Evolutionary conservation across 2,888 invertebrate species (phyloP), one percentile per base, ranked within the genome.

Genomic region (Priocnemis perturbator): DNA sequence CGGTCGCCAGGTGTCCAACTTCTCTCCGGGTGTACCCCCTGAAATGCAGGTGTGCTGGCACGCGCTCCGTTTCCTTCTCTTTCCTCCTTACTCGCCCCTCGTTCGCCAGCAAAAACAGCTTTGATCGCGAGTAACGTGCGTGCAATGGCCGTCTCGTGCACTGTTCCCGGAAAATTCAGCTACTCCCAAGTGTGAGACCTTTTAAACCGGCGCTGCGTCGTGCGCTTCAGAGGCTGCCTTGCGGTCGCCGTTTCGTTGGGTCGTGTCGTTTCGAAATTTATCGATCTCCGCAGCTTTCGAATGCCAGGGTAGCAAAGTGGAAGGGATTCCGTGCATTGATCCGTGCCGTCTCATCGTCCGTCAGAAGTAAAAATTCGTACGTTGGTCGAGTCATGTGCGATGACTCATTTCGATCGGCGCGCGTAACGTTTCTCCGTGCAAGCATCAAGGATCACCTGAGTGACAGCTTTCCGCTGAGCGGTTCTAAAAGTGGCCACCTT

Each of bases 31-130:
- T 61, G 62, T 71, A 70, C 74, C 72, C 78, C 60, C 64, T 45
- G 75, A 76, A 67, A 66, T 60, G 82, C 82, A 83, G 82, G 82
- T 83, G 82, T 83, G 79, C 81, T 14, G 47, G 83, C 82, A 83
- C 83, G 82, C 81, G 83, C 76, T 73, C 77, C 59, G 44, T 60
- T 71, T 58, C 64, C 59, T 64, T 52, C 50, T 47, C 58, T 37
- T 26, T 52, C 37, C 17, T 11, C 62, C n/a, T 45, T 30, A 55
- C 45, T 64, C 63, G 60, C 52, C 50, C 60, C 61, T 65, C 37
- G 11, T 60, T 52, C 60, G 47, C 30, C 60, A 37, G 55, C 19
- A 30, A 45, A 15, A 17, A n/a, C 17, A 7, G n/a, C 17, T 26
- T 30, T 15, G 63, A 60, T 58, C 66, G 60, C 21, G 60, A 60